Conservation (phyloP, 2,113 vertebrate genomes). For the Cephalophus harveyi region DNA sequence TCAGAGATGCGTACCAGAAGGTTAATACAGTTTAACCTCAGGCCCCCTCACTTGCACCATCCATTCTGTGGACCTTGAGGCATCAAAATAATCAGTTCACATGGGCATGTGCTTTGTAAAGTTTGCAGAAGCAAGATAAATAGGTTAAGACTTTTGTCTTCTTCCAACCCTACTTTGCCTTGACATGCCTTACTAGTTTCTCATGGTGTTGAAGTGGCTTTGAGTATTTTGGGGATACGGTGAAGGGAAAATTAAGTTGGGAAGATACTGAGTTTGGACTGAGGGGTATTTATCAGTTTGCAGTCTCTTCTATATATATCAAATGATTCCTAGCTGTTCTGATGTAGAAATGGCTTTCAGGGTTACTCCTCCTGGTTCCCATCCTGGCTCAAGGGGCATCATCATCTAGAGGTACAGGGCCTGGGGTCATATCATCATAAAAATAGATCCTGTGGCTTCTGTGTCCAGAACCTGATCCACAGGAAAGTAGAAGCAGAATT, state of each 20-base stretch:
- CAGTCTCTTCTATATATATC: background rate
- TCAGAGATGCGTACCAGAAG: background rate
- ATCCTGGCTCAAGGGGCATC: rapidly evolving
- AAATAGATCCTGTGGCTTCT: background rate
- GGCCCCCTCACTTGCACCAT: rapidly evolving
- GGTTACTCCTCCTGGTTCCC: rapidly evolving
- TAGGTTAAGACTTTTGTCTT: background rate
- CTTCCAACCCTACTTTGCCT: background rate
- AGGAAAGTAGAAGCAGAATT: background rate
- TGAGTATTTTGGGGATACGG: background rate
- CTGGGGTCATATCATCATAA: background rate
- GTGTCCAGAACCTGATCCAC: background rate
- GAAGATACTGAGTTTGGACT: background rate
- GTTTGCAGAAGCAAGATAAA: background rate
- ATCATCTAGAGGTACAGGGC: no score
- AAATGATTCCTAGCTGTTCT: background rate
- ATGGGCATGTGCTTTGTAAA: background rate
- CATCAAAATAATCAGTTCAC: rapidly evolving
- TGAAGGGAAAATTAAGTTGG: background rate
- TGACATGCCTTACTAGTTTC: background rate
- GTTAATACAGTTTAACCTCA: background rate
- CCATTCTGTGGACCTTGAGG: background rate
- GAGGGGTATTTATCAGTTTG: no score
- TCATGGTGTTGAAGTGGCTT: background rate
- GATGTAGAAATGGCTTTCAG: background rate